Conservation (phyloP, 2,888 invertebrate species). For the Tromatobia lineatoria region DNA sequence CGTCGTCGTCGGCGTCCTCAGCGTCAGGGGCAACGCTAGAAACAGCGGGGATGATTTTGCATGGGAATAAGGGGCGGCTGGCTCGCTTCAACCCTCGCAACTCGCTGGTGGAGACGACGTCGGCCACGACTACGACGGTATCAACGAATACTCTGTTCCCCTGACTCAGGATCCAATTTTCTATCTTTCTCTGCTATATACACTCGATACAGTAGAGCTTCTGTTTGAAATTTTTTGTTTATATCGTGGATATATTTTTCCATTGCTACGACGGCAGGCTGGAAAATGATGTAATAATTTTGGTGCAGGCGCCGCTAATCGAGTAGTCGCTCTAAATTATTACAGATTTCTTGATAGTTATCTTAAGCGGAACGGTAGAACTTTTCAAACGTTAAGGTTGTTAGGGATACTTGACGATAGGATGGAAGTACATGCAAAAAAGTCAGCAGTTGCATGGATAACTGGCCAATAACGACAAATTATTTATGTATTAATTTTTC, state of each 20-base stretch:
- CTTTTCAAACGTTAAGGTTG: no score
- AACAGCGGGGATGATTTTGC: conserved; percentile 46
- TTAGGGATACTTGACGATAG: no score
- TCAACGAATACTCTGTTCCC: conserved; percentile 36
- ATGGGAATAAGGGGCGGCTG: conserved; percentile 30
- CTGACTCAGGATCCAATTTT: conserved; percentile 40
- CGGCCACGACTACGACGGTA: conserved; percentile 34
- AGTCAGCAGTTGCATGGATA: background rate
- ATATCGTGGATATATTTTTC: background rate
- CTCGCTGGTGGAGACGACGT: conserved; percentile 35
- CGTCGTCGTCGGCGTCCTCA: conserved; percentile 40
- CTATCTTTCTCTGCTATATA: conserved; percentile 14
- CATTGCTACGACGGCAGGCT: background rate
- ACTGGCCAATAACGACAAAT: background rate
- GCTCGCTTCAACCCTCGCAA: conserved; percentile 48
- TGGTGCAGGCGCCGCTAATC: background rate
- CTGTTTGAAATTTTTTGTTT: background rate
- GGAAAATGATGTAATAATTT: background rate
- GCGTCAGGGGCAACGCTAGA: conserved; percentile 30
- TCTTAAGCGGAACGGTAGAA: no score
- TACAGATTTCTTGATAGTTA: background rate
- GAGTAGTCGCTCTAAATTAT: background rate
- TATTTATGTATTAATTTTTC: background rate
- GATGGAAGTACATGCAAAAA: no score
- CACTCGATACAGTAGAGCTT: conserved; percentile 20